These are phyloP conservation scores for Ciconia nigra DNA, from an alignment of 2,797 vertebrate genomes.

Conservation along the genomic window DNA sequence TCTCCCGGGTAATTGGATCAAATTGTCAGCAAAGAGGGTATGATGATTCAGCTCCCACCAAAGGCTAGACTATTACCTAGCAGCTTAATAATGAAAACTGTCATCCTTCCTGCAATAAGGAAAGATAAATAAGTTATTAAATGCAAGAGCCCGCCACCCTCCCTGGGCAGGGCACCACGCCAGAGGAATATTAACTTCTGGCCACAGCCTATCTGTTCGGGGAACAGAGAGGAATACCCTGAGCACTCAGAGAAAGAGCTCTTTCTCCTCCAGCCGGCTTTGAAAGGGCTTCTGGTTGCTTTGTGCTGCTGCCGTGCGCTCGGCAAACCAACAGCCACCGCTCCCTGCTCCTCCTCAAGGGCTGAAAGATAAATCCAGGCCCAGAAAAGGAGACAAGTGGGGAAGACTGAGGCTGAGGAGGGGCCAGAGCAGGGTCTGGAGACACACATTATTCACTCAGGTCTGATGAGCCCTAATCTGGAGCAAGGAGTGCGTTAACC, in stretches of 20 bases:
- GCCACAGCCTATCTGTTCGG: background rate
- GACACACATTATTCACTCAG: rapidly evolving
- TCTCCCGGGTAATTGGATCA: constrained; percentile 35
- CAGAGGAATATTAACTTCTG: constrained; percentile 51
- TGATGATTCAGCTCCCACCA: constrained; percentile 66
- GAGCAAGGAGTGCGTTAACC: background rate
- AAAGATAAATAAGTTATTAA: constrained; percentile 73
- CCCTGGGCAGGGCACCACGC: constrained; percentile 11
- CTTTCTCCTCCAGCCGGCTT: background rate
- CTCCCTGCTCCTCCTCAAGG: background rate
- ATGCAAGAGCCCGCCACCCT: constrained; percentile 35
- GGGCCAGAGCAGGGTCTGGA: background rate
- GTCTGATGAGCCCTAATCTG: background rate
- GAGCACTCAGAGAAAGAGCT: background rate
- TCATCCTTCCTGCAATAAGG: constrained; percentile 69
- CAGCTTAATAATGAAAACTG: constrained; percentile 70
- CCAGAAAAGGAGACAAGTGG: background rate
- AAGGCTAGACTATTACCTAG: constrained; percentile 65
- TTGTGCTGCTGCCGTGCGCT: background rate
- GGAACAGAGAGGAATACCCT: background rate
- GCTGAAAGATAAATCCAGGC: background rate
- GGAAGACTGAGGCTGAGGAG: background rate
- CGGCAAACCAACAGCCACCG: rapidly evolving
- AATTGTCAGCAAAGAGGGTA: constrained; percentile 38
- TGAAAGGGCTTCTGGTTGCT: background rate